These are phyloP conservation scores for Columba guinea DNA, from an alignment of 2,797 vertebrate species.

Conservation along the genomic window DNA sequence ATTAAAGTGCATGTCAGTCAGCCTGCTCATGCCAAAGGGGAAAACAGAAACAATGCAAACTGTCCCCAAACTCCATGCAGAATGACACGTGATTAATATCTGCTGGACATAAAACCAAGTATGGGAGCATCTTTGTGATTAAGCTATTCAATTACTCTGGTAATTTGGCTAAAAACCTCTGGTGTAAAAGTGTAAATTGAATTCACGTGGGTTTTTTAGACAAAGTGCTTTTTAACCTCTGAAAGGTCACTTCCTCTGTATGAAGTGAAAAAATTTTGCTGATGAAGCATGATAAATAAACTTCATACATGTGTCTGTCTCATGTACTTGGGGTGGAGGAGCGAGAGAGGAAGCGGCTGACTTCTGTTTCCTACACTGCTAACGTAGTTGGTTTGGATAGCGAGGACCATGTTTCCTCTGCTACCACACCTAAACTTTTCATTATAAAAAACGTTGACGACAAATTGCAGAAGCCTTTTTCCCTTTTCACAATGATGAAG, in stretches of 20 bases:
- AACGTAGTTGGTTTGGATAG: not conserved
- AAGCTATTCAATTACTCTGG: not conserved
- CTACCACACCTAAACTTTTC: conserved; percentile 40
- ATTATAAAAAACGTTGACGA: not conserved
- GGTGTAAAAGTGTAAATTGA: not conserved
- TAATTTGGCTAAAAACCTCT: not conserved
- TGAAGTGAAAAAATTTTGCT: not conserved
- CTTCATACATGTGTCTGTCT: not conserved
- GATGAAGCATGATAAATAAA: not conserved
- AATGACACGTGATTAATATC: not conserved
- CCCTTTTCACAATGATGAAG: not conserved
- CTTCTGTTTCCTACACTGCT: conserved; percentile 50
- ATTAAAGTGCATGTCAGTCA: not conserved
- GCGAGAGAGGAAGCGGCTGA: not conserved
- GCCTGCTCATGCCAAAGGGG: not conserved
- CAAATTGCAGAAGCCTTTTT: not conserved
- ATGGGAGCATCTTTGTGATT: not conserved
- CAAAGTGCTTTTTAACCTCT: not conserved
- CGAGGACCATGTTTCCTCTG: conserved; percentile 52
- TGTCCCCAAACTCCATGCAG: not conserved
- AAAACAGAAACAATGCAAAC: not conserved
- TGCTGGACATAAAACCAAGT: not conserved
- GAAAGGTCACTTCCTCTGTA: not conserved
- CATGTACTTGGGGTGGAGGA: not conserved
- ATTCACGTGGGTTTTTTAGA: not conserved